These are phyloP conservation scores for Nanorana parkeri DNA, from an alignment of 2,113 vertebrate genomes.

Conservation along the genomic window DNA sequence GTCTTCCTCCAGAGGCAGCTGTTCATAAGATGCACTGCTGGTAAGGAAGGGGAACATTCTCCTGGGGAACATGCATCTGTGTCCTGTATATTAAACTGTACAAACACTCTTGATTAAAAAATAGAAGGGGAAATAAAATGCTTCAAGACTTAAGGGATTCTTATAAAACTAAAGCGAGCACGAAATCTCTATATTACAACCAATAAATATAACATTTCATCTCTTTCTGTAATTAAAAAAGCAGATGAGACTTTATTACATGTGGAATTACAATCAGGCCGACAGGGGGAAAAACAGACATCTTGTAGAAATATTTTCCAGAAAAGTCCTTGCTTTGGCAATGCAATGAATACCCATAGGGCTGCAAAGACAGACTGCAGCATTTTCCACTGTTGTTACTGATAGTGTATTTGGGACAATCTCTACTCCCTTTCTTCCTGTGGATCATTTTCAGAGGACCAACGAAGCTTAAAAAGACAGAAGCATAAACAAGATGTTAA, in stretches of 20 bases:
- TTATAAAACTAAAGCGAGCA: conserved; percentile 15
- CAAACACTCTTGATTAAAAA: conserved; percentile 6
- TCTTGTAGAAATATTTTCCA: not conserved
- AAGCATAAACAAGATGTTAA: no score
- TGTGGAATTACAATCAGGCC: not conserved
- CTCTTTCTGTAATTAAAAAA: conserved; percentile 37
- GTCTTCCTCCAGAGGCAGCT: no score
- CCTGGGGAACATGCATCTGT: not conserved
- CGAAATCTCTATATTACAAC: conserved; percentile 35
- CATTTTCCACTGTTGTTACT: no score
- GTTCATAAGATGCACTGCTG: not conserved
- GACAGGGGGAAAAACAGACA: not conserved
- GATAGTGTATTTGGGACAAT: no score
- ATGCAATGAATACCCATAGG: no score
- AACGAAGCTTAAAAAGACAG: no score
- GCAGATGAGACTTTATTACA: conserved; percentile 11
- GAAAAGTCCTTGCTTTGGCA: not conserved
- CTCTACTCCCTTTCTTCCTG: no score
- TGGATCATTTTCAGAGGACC: no score
- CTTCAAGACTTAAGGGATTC: conserved; percentile 27
- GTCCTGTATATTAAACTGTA: conserved; percentile 9
- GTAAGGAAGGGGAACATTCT: not conserved
- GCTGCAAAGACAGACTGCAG: no score
- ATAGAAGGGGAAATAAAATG: conserved; percentile 29
- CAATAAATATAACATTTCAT: conserved; percentile 43